Evolutionary conservation across 2,888 invertebrate genomes (phyloP).

Genomic region (Carabus problematicus): DNA sequence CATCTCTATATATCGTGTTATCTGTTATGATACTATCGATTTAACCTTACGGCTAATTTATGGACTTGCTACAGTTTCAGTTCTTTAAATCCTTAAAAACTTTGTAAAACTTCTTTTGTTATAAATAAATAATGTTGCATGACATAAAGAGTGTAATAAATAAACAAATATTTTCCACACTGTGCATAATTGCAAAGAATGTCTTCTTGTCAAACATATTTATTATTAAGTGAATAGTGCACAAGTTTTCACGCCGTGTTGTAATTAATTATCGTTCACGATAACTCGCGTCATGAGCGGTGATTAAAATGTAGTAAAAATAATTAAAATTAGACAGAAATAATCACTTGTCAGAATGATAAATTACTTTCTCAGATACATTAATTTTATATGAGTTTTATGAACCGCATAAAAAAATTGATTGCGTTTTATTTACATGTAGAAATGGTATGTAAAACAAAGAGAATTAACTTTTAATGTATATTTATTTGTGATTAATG

Average conservation of each 20-base stretch:
- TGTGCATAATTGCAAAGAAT: too few relatives aligned
- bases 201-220: too few relatives aligned
- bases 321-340: conserved; percentile 36
- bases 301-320: conserved; percentile 38
- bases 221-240: too few relatives aligned
- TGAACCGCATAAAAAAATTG: conserved; percentile 22
- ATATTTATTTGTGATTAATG: conserved; percentile 20
- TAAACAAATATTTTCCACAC: too few relatives aligned
- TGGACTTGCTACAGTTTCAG: too few relatives aligned
- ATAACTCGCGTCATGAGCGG: conserved; percentile 30
- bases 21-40: too few relatives aligned
- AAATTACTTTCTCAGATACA: conserved; percentile 27
- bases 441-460: conserved; percentile 7
- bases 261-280: conserved; percentile 27
- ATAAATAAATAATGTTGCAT: too few relatives aligned
- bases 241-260: not conserved
- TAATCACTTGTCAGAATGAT: conserved; percentile 30
- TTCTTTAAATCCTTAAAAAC: too few relatives aligned
- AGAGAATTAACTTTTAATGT: conserved; percentile 8
- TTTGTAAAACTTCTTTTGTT: too few relatives aligned
- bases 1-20: too few relatives aligned
- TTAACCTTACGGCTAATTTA: too few relatives aligned
- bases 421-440: conserved; percentile 14
- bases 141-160: too few relatives aligned
- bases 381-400: conserved; percentile 32